These are phyloP conservation scores for Pandion haliaetus DNA, from an alignment of 2,113 vertebrate genomes.

Conservation along the genomic window DNA sequence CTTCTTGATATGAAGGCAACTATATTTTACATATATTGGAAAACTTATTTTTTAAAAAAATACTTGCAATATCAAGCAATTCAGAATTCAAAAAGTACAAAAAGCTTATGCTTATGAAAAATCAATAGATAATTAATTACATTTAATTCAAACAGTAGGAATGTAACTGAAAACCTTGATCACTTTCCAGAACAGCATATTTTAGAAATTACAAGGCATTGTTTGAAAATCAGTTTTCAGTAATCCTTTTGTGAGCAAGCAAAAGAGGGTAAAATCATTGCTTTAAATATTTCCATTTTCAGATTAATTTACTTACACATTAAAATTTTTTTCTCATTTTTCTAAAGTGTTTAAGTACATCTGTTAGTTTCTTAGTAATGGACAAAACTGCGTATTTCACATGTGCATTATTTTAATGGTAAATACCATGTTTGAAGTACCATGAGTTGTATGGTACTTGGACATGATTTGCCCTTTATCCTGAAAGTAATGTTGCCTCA, in stretches of 20 bases:
- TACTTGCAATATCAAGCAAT: not conserved
- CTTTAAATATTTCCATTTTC: not conserved
- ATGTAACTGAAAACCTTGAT: not conserved
- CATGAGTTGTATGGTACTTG: not conserved
- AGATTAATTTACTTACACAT: not conserved
- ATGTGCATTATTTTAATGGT: not conserved
- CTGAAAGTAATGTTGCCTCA: not conserved
- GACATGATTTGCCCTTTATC: not conserved
- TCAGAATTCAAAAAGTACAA: not conserved
- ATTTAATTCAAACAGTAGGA: not conserved
- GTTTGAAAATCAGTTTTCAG: not conserved
- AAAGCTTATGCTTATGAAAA: not conserved
- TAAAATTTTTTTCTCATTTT: not conserved
- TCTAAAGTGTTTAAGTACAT: not conserved
- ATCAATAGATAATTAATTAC: not conserved
- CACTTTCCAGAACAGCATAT: not conserved
- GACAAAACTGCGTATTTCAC: not conserved
- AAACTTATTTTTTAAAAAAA: not conserved
- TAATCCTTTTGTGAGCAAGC: not conserved
- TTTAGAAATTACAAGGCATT: not conserved
- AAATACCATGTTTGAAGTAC: not conserved
- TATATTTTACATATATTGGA: not conserved
- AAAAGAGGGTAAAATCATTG: not conserved
- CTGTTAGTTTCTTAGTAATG: not conserved
- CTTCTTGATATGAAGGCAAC: not conserved